Percentiles rank a stretch among this genome's conserved stretches.
Evolutionary conservation across 35 echinoderm and acorn worm species (phyloP).

Genomic region (Stichopus chloronotus): DNA sequence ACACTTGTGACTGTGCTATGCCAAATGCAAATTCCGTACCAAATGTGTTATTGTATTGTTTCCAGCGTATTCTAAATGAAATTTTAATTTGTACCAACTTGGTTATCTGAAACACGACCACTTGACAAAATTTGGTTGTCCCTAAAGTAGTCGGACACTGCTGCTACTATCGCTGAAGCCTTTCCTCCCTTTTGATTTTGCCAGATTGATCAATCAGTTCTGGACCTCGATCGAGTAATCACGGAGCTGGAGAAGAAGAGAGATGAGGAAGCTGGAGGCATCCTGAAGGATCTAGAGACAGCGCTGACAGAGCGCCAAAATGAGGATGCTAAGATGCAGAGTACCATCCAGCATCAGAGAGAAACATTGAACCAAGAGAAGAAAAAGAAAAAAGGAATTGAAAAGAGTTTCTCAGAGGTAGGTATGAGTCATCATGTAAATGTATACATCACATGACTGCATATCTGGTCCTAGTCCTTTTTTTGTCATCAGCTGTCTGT

Average conservation of each 20-base stretch:
- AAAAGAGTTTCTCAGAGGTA: slow-evolving; percentile 93
- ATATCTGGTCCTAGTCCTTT: not conserved
- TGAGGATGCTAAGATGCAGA: slow-evolving; percentile 88
- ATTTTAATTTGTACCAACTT: no score
- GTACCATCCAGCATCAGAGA: slow-evolving; percentile 79
- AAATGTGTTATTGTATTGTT: no score
- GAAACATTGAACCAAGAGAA: slow-evolving; percentile 89
- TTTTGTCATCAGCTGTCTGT: not conserved
- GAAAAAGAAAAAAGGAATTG: slow-evolving; percentile 92
- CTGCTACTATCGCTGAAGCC: no score
- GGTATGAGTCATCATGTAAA: not conserved
- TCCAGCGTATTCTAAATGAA: no score
- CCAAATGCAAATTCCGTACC: no score
- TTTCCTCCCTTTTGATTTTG: not conserved
- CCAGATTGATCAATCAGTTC: slow-evolving; percentile 86
- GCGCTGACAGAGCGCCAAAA: slow-evolving; percentile 76
- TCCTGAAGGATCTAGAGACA: slow-evolving; percentile 79
- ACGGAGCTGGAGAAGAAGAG: slow-evolving; percentile 77
- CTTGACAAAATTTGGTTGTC: no score
- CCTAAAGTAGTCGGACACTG: no score
- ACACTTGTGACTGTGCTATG: no score
- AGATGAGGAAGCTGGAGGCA: slow-evolving; percentile 85
- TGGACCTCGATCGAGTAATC: slow-evolving; percentile 71
- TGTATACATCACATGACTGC: not conserved
- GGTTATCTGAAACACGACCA: no score